Evolutionary conservation across 1,140 invertebrate genomes (phyloP).

Genomic region (Anastrepha obliqua): DNA sequence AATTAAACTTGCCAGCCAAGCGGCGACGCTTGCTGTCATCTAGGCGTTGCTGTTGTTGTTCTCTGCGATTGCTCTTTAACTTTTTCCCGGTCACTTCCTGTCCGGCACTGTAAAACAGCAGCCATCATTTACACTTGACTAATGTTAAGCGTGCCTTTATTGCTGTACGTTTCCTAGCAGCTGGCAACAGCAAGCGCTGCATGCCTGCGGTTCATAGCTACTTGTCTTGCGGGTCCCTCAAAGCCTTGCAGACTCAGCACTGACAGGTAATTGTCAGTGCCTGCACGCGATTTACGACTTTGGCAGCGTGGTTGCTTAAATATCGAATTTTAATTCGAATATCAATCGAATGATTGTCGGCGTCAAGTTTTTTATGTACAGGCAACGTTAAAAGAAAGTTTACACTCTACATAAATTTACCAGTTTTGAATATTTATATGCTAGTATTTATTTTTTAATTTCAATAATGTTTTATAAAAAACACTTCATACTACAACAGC

Average conservation of each 20-base stretch:
- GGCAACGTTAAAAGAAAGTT: no score
- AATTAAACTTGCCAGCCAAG: not conserved
- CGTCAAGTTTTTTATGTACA: no score
- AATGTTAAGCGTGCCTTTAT: slow-evolving; percentile 16
- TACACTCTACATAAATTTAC: no score
- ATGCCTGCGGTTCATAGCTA: not conserved
- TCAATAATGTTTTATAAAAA: no score
- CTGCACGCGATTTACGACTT: not conserved
- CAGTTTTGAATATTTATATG: no score
- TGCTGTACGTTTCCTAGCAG: not conserved
- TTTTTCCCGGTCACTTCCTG: slow-evolving; percentile 33
- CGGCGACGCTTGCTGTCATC: not conserved
- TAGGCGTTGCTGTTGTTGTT: not conserved
- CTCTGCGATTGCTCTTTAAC: not conserved
- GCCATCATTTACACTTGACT: slow-evolving; percentile 11
- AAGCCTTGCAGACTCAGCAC: not conserved
- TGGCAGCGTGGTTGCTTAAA: not conserved
- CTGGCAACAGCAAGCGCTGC: not conserved
- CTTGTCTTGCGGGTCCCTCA: not conserved
- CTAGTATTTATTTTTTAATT: no score
- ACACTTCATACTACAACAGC: no score
- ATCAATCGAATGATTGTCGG: no score
- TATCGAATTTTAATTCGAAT: no score
- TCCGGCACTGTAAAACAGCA: not conserved
- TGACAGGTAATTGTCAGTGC: not conserved